Percentiles rank a stretch among this genome's conserved stretches.
Conservation (phyloP, 2,113 vertebrate species). For the Sander vitreus region DNA sequence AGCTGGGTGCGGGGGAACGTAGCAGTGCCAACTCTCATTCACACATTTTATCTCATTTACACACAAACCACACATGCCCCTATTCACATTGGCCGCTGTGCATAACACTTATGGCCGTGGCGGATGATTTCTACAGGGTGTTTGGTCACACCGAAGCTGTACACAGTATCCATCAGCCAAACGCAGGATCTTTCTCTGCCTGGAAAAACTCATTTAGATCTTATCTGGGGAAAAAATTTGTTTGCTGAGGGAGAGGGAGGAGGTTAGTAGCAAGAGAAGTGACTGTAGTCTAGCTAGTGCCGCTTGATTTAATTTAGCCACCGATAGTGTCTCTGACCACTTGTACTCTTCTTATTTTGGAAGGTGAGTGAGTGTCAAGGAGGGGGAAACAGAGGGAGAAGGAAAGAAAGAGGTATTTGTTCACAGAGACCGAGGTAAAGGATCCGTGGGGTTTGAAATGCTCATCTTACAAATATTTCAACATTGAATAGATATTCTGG, state of each 20-base stretch:
- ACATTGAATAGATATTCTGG: conserved; percentile 3
- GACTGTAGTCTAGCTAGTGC: conserved; percentile 72
- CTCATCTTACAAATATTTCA: neutral
- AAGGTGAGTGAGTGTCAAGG: conserved; percentile 54
- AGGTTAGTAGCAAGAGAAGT: conserved; percentile 59
- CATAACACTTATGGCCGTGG: conserved; percentile 64
- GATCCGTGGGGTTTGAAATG: conserved; percentile 7
- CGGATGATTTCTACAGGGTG: conserved; percentile 76
- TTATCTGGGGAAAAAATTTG: conserved; percentile 83
- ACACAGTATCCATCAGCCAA: conserved; percentile 79
- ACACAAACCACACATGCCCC: conserved; percentile 63
- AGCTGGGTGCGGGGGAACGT: conserved; percentile 58
- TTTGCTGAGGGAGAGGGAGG: conserved; percentile 66
- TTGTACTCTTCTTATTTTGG: conserved; percentile 76
- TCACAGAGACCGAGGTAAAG: conserved; percentile 26
- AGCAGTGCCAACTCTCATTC: conserved; percentile 73
- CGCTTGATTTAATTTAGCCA: conserved; percentile 84
- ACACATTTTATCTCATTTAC: conserved; percentile 77
- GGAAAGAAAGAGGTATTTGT: conserved; percentile 49
- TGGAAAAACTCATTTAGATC: conserved; percentile 88
- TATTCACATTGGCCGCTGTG: conserved; percentile 53
- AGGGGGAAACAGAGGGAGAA: conserved; percentile 38
- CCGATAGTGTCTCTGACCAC: conserved; percentile 81
- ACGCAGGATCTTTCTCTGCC: conserved; percentile 74
- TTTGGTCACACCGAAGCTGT: conserved; percentile 61